A percentile compares a stretch with the other conserved stretches of the same genome.
phyloP scores from a whole-genome alignment of 2,797 vertebrate genomes.

The Rachycentron canadum region DNA sequence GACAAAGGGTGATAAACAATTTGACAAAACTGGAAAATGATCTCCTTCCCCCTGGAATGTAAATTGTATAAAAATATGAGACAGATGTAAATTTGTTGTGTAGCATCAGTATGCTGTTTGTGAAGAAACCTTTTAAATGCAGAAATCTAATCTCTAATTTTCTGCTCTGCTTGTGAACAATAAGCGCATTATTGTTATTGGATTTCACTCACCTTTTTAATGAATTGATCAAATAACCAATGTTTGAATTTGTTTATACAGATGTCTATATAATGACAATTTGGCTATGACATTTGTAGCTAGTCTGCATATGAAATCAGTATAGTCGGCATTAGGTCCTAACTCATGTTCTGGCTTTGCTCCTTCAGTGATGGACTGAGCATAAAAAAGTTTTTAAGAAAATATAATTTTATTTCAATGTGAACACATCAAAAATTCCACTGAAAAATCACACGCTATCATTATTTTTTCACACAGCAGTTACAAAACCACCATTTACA shows the following conservation, averaged over 20 bases:
- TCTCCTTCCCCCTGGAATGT: no score
- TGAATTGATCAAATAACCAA: neutral
- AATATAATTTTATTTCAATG: conserved; percentile 48
- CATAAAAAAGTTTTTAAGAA: conserved; percentile 15
- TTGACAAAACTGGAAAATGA: neutral
- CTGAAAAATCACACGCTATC: neutral
- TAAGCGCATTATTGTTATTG: no score
- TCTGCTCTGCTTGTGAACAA: neutral
- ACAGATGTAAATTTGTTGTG: no score
- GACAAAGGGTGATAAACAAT: no score
- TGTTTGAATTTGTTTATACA: neutral
- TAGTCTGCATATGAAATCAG: neutral
- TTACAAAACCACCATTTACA: conserved; percentile 2
- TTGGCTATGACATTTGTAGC: neutral
- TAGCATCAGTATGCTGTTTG: no score
- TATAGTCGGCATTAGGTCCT: neutral
- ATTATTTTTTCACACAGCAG: neutral
- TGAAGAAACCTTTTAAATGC: neutral
- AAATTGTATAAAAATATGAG: no score
- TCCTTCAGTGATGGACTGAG: conserved; percentile 1
- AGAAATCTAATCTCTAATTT: neutral
- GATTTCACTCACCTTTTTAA: neutral
- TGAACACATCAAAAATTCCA: neutral
- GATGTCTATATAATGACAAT: neutral
- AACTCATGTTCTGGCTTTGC: neutral